Percentiles rank a stretch among this genome's conserved stretches.
Evolutionary conservation across 2,797 vertebrate species (phyloP).

Genomic region (Moxostoma hubbsi): DNA sequence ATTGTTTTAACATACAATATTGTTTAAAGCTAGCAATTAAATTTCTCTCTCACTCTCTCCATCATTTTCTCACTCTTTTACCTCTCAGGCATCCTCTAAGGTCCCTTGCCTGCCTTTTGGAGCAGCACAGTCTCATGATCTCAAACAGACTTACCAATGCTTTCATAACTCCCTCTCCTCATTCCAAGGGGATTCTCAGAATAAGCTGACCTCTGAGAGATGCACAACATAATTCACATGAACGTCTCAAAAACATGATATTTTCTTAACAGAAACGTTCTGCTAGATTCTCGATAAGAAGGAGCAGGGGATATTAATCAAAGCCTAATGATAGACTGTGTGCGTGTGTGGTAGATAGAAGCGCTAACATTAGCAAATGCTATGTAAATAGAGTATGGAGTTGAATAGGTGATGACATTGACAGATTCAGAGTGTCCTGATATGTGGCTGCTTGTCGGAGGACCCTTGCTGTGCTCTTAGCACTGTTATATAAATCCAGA

Average conservation of each 20-base stretch:
- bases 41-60: neutral
- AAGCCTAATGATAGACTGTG: neutral
- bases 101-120: neutral
- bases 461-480: conserved; percentile 4
- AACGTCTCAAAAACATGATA: neutral
- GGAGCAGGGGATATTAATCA: too few relatives aligned
- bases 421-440: conserved; percentile 16
- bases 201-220: conserved; percentile 21
- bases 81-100: neutral
- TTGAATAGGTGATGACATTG: neutral
- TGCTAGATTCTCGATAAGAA: too few relatives aligned
- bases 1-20: too few relatives aligned
- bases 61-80: conserved; percentile 3
- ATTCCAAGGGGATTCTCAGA: conserved; percentile 17
- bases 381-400: conserved; percentile 5
- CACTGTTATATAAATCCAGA: conserved; percentile 38
- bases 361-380: neutral
- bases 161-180: conserved; percentile 26
- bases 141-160: conserved; percentile 21
- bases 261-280: neutral
- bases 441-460: conserved; percentile 1
- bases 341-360: neutral
- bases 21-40: neutral
- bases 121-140: conserved; percentile 14
- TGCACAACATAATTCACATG: conserved; percentile 7